A percentile compares a stretch with the other conserved stretches of the same genome.
Evolutionary conservation across 2,888 invertebrate genomes (phyloP).

Genomic region (Leptinotarsa juncta): DNA sequence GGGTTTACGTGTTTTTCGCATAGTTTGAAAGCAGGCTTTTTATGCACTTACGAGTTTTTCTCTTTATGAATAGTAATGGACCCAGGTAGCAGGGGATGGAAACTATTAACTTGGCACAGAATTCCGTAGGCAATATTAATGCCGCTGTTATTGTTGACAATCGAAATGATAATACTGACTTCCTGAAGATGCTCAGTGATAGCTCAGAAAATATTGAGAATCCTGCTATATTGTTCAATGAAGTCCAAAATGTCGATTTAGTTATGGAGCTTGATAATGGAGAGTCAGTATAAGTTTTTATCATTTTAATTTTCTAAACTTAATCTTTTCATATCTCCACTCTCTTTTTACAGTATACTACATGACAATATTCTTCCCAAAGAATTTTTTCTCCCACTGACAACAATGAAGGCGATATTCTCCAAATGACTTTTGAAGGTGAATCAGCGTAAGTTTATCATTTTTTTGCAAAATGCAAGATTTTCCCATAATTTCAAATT

Average conservation of each 20-base stretch:
- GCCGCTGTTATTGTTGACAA: not conserved
- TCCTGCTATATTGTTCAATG: not conserved
- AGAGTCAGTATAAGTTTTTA: no score
- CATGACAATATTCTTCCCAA: no score
- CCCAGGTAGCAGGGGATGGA: not conserved
- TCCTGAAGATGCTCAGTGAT: not conserved
- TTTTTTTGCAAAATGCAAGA: not conserved
- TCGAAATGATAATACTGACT: not conserved
- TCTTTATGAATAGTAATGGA: not conserved
- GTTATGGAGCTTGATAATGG: not conserved
- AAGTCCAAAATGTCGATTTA: not conserved
- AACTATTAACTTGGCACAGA: constrained; percentile 28
- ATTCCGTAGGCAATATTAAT: not conserved
- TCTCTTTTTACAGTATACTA: no score
- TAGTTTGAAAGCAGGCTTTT: not conserved
- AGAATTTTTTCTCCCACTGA: no score
- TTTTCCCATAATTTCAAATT: not conserved
- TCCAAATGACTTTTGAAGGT: not conserved
- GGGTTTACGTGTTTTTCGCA: not conserved
- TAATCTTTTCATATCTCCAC: no score
- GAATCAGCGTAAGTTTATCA: not conserved
- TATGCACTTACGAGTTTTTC: not conserved
- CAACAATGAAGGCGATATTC: no score
- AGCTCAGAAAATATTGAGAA: not conserved
- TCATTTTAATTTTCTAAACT: no score